A percentile compares a stretch with the other conserved stretches of the same genome.
Evolutionary conservation across 2,113 vertebrate species (phyloP).

Genomic region (Pontoporia blainvillei): DNA sequence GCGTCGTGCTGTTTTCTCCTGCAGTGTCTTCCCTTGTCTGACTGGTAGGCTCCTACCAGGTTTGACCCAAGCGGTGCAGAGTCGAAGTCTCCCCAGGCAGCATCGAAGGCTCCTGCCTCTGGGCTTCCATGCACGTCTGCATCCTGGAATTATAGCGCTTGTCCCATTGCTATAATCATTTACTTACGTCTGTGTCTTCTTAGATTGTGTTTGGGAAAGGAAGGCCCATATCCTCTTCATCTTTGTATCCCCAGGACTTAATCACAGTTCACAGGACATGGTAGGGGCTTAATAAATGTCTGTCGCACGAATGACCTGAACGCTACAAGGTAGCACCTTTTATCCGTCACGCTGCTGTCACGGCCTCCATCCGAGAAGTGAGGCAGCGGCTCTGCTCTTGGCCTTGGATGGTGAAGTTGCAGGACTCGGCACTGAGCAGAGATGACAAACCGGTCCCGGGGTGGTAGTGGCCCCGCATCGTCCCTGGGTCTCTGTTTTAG

Average conservation of each 20-base stretch:
- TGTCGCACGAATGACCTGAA: not conserved
- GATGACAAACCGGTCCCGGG: not conserved
- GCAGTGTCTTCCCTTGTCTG: not conserved
- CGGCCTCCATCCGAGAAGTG: not conserved
- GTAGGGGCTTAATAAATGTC: not conserved
- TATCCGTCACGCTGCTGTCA: accelerated
- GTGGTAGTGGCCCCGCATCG: not conserved
- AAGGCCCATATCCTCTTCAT: not conserved
- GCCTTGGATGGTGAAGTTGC: not conserved
- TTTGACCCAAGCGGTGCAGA: accelerated
- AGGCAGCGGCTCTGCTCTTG: not conserved
- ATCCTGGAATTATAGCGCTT: not conserved
- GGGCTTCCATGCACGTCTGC: not conserved
- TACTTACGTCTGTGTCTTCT: not conserved
- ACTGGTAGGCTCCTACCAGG: not conserved
- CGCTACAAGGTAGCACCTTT: not conserved
- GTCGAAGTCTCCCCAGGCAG: not conserved
- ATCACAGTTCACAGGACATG: accelerated
- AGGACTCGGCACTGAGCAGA: not conserved
- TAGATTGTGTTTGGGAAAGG: not conserved
- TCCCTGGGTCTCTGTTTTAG: not conserved
- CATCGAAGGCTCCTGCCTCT: accelerated
- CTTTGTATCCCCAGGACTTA: not conserved
- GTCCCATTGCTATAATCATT: not conserved
- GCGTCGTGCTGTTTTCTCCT: not conserved